Base-by-base conservation (phyloP, 2,797 vertebrate genomes). In the Pantherophis vulpinus region DNA sequence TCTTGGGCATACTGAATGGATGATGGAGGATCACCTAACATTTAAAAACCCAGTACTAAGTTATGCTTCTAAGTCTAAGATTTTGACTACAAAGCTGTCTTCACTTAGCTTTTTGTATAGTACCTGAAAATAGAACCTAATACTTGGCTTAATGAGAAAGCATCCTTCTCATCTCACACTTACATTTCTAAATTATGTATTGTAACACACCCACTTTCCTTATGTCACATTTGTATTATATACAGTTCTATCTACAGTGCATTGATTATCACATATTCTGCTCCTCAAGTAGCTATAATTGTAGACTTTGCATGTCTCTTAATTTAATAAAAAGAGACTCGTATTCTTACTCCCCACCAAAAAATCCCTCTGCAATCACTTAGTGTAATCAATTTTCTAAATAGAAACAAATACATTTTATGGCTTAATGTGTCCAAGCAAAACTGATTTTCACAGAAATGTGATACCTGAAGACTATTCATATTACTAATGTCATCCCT, bases 211-310 rank as follows among this genome's bases (percentile, higher is more conserved):
- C 51, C 66, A 37, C 42, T 54, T 55, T 1, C 51, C 86, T 92
- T 90, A 25, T 20, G 13, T 51, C 79, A 56, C 58, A 47, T 55
- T 90, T 9, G 54, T 54, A 66, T 25, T 79, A 20, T 59, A 93
- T 95, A 94, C 92, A 42, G 23, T 91, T 93, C 54, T 91, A 83
- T 92, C 10, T 94, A 94, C 94, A 56, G 3, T 92, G 93, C 61
- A 95, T 94, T 94, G 95, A 95, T 96, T 88, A 96, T 94, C 95
- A 95, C 96, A 97, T 95, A 95, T 93, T 92, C 91, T 93, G 96
- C 96, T 97, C 95, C 89, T 93, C 96, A 97, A 97, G 96, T 96
- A 95, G 95, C 94, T 95, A 97, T 96, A 95, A 97, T 98, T 97
- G 95, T 95, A 93, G 96, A 97, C 96, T 95, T 96, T 70, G 63